Evolutionary conservation across 2,888 invertebrate genomes (phyloP), one percentile per base, ranked within the genome.

Genomic region (Erynnis tages): DNA sequence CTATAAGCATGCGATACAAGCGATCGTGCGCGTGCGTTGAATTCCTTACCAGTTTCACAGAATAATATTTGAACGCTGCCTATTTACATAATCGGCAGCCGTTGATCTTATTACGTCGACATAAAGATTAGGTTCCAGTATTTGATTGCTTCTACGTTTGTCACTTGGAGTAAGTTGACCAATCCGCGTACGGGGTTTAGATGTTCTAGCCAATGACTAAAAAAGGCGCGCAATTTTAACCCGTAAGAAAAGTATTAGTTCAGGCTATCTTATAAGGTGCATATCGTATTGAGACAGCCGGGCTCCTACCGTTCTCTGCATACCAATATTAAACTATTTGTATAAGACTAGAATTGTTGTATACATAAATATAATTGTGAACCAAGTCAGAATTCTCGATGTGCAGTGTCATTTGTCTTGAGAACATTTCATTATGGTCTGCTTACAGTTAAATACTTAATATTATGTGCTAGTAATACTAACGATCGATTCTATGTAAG

Each of bases 21-120:
- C 72, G 59, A 69, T 66, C 63, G 62, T 63, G 72, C 61, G 72
- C 85, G 82, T 83, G 85, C 62, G 58, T 69, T 45, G 85, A 73
- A 85, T 85, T 69, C 76, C 69, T 60, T 58, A 62, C 66, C 65
- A 63, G 67, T 69, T 75, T 67, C 67, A 71, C 60, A 63, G 71
- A 74, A 75, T 59, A 61, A 60, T 65, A 62, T 66, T 65, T 67
- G 57, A 50, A 66, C 63, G 62, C 61, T 57, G 65, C 60, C 43
- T 54, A 66, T 65, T 65, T 62, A 59, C 62, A 62, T 59, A 55
- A 56, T 41, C 65, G 38, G 44, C 32, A 37, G 29, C 29, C 46
- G 50, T 60, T 54, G 47, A 58, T 62, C 71, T 68, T 79, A 73
- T 63, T 47, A 1, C 58, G 17, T 52, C 7, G 35, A 21, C 43